Conservation (phyloP, 1,140 invertebrate genomes). For the Hermatobates lingyangjiaoensis region DNA sequence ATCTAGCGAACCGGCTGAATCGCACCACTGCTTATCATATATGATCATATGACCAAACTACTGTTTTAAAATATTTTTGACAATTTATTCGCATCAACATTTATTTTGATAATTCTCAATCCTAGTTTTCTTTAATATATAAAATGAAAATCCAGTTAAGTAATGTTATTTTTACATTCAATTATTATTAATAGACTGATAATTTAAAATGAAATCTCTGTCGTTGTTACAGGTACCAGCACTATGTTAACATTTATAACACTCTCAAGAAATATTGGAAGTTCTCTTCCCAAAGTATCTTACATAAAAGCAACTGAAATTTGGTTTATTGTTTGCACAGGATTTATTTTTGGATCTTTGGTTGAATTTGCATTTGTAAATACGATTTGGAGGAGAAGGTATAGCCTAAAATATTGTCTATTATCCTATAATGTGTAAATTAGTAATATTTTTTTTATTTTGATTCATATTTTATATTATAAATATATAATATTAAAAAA, state of each 20-base stretch:
- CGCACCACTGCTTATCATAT: too few species aligned
- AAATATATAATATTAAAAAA: background rate
- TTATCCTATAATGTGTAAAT: background rate
- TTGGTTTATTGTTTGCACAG: constrained; percentile 70
- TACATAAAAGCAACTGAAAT: constrained; percentile 82
- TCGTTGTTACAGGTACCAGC: constrained; percentile 39
- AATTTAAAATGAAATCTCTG: background rate
- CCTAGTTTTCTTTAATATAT: constrained; percentile 1
- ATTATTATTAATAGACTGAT: background rate
- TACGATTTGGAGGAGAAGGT: constrained; percentile 68
- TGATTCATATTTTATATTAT: background rate
- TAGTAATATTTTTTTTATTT: background rate
- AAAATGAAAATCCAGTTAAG: too few species aligned
- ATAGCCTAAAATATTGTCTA: constrained; percentile 9
- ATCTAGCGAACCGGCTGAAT: too few species aligned
- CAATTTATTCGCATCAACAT: too few species aligned
- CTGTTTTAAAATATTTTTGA: too few species aligned
- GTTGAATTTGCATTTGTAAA: constrained; percentile 82
- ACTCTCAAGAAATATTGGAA: constrained; percentile 57
- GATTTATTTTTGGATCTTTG: constrained; percentile 66
- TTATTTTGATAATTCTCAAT: background rate
- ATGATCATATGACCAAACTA: too few species aligned
- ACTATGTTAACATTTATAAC: constrained; percentile 76
- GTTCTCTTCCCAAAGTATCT: constrained; percentile 68
- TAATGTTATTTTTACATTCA: too few species aligned